Evolutionary conservation across 1,140 invertebrate genomes (phyloP).

Genomic region (Homarus americanus): DNA sequence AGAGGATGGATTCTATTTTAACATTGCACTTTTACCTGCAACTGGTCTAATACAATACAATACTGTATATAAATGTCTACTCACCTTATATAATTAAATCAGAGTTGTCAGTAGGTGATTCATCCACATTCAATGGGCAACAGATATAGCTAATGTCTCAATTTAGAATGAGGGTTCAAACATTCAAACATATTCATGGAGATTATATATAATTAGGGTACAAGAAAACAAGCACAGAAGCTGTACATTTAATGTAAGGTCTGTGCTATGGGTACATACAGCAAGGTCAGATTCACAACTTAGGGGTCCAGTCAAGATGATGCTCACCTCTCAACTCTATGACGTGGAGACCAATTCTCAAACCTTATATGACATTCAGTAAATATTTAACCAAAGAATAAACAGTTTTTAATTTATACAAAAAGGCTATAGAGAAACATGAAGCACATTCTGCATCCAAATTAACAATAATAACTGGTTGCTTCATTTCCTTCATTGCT

Average conservation of each 20-base stretch:
- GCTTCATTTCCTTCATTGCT: neutral
- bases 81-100: too few relatives aligned
- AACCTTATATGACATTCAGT: constrained; percentile 10
- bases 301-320: constrained; percentile 63
- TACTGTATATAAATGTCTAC: too few relatives aligned
- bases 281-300: constrained; percentile 72
- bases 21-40: too few relatives aligned
- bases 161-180: neutral
- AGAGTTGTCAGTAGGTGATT: too few relatives aligned
- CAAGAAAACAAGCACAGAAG: constrained; percentile 44
- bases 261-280: constrained; percentile 72
- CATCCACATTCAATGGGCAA: too few relatives aligned
- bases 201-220: neutral
- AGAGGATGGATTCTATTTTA: too few relatives aligned
- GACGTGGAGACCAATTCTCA: constrained; percentile 20
- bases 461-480: neutral
- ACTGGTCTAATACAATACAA: too few relatives aligned
- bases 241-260: constrained; percentile 72
- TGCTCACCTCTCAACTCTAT: constrained; percentile 68
- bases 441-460: neutral
- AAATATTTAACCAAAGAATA: constrained; percentile 32
- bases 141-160: too few relatives aligned
- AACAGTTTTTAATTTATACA: neutral
- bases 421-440: neutral
- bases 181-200: neutral